These are phyloP conservation scores for Euura lappo DNA, from an alignment of 1,140 invertebrate species.

Conservation along the genomic window DNA sequence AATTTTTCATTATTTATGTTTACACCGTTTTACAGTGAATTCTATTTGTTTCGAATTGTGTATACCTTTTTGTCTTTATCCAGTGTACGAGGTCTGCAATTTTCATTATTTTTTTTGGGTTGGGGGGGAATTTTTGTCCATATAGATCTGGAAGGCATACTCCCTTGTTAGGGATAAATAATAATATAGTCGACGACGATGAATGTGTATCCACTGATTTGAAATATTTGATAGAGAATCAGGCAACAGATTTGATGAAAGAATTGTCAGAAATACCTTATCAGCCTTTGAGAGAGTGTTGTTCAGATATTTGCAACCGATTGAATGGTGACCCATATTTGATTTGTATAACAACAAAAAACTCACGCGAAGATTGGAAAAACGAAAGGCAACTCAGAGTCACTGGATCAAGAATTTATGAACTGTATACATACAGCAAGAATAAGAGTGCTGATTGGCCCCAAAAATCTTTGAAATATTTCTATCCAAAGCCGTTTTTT, in stretches of 20 bases:
- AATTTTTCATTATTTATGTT: not conserved
- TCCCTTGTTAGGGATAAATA: not conserved
- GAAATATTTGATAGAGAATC: not conserved
- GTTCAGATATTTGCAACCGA: not conserved
- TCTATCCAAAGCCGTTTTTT: not conserved
- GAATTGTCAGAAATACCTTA: not conserved
- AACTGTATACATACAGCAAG: not conserved
- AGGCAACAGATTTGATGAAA: not conserved
- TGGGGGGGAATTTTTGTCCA: not conserved
- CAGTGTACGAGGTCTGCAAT: not conserved
- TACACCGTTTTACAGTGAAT: not conserved
- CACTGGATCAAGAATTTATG: not conserved
- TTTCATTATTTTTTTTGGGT: not conserved
- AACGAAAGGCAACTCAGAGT: not conserved
- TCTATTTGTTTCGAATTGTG: no score
- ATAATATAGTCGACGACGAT: not conserved
- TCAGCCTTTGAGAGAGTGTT: not conserved
- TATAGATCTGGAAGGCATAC: not conserved
- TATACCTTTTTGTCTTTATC: not conserved
- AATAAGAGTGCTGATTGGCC: not conserved
- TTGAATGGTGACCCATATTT: not conserved
- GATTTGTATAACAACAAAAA: not conserved
- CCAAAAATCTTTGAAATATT: not conserved
- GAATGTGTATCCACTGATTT: not conserved
- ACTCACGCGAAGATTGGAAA: not conserved